Evolutionary conservation across 2,888 invertebrate species (phyloP), one percentile per base, ranked within the genome.

Genomic region (Hirtodrosophila duncani): DNA sequence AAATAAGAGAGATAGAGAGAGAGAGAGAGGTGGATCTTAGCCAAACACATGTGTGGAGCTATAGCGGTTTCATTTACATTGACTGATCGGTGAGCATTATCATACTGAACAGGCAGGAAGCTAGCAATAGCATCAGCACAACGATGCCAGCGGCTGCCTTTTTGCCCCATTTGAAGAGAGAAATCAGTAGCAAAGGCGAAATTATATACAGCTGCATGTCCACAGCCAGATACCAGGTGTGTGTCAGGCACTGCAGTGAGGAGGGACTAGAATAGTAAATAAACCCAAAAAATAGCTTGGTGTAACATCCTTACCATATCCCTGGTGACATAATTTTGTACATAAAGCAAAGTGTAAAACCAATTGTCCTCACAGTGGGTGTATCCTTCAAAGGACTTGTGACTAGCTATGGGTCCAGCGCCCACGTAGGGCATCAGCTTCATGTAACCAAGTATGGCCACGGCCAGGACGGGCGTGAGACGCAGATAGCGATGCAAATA

Each of bases 221-320:
- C 3, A 89, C 88, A 1, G 89, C 87, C 13, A 90, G 71, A 56
- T 89, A 90, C 90, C 90, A 90, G 1, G 88, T 85, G 60, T 89
- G 89, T 8, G 83, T 82, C 44, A 89, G 59, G 65, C 89, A 90
- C 86, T 85, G 21, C n/a, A 29, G 14, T 24, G 3, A 26, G 24
- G n/a, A 37, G 9, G 11, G 1, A 10, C n/a, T n/a, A 30, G 3
- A 2, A n/a, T 7, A 8, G 9, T 4, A 2, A 2, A 3, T 14
- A 7, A 7, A 37, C 1, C 9, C 5, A 27, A 10, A 29, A 2
- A 1, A 17, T 2, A 10, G 6, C 4, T 1, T 1, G 0, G 10
- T 27, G 4, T 6, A 10, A 2, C 1, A 1, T 2, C 5, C 60
- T 39, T 64, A 86, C 85, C 37, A 82, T 58, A 3, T 45, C 45